Evolutionary conservation across 2,888 invertebrate species (phyloP).

Genomic region (Folsomia candida): DNA sequence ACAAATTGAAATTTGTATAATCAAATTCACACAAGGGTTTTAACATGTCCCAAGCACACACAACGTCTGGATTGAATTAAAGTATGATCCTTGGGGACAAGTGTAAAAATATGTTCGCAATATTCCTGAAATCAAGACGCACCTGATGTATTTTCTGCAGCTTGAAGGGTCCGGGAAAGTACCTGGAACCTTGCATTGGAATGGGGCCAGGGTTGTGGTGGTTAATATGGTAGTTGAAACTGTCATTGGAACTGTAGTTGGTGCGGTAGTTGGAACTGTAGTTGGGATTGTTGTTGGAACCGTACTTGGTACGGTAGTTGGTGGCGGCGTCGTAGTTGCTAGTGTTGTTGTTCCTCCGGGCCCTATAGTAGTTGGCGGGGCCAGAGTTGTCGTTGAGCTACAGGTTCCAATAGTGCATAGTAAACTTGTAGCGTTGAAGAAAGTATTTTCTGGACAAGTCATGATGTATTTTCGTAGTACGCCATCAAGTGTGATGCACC

Average conservation of each 20-base stretch:
- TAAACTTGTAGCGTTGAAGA: conserved; percentile 2
- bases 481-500: conserved; percentile 22
- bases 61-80: too few species aligned
- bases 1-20: too few species aligned
- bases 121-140: conserved; percentile 18
- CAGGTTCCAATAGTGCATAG: conserved; percentile 21
- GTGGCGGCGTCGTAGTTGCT: neutral
- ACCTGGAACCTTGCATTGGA: conserved; percentile 19
- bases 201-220: conserved; percentile 8
- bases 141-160: conserved; percentile 25
- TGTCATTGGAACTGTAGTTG: neutral
- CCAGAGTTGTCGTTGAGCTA: neutral
- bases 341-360: neutral
- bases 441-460: conserved; percentile 22
- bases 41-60: too few species aligned
- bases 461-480: conserved; percentile 19
- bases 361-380: neutral
- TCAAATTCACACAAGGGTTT: too few species aligned
- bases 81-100: conserved; percentile 22
- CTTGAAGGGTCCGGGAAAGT: conserved; percentile 24
- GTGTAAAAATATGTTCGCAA: conserved; percentile 19
- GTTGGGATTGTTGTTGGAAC: neutral
- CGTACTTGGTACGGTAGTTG: neutral
- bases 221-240: neutral
- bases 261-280: neutral